Evolutionary conservation across 2,888 invertebrate genomes (phyloP).

Genomic region (Ornithoptera priamus): DNA sequence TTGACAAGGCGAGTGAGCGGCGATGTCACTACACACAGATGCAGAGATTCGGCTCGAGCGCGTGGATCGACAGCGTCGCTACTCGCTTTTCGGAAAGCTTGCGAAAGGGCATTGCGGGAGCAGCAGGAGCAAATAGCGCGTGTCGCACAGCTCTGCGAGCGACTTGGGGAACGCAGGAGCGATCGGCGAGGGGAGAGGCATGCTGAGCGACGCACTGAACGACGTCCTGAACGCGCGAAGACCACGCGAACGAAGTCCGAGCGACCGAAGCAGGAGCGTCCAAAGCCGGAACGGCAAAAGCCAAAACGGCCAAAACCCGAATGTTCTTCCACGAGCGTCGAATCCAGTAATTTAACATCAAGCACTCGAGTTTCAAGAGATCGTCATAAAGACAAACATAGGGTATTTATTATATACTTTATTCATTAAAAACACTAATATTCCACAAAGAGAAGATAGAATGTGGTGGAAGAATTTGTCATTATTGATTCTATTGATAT

Average conservation of each 20-base stretch:
- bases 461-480: too few relatives aligned
- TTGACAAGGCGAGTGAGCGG: constrained; percentile 30
- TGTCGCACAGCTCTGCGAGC: constrained; percentile 61
- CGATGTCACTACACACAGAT: constrained; percentile 29
- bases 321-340: constrained; percentile 32
- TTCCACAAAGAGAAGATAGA: too few relatives aligned
- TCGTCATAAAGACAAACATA: constrained; percentile 32
- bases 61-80: constrained; percentile 46
- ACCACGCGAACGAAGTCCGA: constrained; percentile 14
- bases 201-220: constrained; percentile 17
- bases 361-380: constrained; percentile 41
- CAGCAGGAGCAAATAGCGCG: constrained; percentile 58
- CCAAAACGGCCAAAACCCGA: constrained; percentile 15
- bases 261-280: constrained; percentile 12
- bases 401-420: constrained; percentile 22
- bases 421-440: too few relatives aligned
- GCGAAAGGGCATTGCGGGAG: constrained; percentile 57
- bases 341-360: constrained; percentile 49
- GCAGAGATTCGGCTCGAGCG: constrained; percentile 27
- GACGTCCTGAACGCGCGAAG: constrained; percentile 23
- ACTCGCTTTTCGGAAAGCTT: constrained; percentile 53
- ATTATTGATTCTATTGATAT: too few relatives aligned
- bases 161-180: constrained; percentile 43
- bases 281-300: constrained; percentile 9
- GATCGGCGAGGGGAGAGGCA: constrained; percentile 22